Percentiles rank a stretch among this genome's conserved stretches.
Evolutionary conservation across 2,113 vertebrate genomes (phyloP).

Genomic region (Guaruba guarouba): DNA sequence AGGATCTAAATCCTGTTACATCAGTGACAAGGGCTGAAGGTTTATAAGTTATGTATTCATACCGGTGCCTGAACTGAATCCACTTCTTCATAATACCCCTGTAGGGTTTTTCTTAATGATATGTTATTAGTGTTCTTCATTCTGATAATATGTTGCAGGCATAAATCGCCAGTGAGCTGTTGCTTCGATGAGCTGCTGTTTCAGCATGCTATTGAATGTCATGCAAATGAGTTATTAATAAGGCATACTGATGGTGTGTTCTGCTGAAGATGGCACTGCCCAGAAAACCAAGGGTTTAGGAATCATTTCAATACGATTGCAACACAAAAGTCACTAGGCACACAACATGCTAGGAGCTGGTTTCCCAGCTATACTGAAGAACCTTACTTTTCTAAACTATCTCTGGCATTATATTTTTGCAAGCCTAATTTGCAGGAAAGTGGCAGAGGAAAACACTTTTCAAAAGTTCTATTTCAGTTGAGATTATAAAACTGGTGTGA

Average conservation of each 20-base stretch:
- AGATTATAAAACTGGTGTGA: not conserved
- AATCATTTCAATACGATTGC: slow-evolving; percentile 40
- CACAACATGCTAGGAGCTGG: not conserved
- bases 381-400: not conserved
- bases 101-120: slow-evolving; percentile 11
- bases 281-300: slow-evolving; percentile 55
- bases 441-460: not conserved
- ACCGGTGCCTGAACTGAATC: slow-evolving; percentile 5
- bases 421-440: not conserved
- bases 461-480: not conserved
- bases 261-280: slow-evolving; percentile 32
- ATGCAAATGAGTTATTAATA: slow-evolving; percentile 57
- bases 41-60: not conserved
- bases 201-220: slow-evolving; percentile 53
- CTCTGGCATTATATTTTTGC: not conserved
- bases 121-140: slow-evolving; percentile 27
- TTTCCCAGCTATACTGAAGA: not conserved
- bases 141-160: slow-evolving; percentile 24
- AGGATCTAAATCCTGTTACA: not conserved
- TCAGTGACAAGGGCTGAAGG: not conserved
- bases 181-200: slow-evolving; percentile 63
- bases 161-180: slow-evolving; percentile 55
- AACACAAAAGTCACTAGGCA: slow-evolving; percentile 31
- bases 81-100: not conserved
- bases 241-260: slow-evolving; percentile 20